Percentiles rank a stretch among this genome's conserved stretches.
These are phyloP conservation scores for Camarhynchus parvulus DNA, from an alignment of 2,113 vertebrate genomes.

Conservation along the genomic window DNA sequence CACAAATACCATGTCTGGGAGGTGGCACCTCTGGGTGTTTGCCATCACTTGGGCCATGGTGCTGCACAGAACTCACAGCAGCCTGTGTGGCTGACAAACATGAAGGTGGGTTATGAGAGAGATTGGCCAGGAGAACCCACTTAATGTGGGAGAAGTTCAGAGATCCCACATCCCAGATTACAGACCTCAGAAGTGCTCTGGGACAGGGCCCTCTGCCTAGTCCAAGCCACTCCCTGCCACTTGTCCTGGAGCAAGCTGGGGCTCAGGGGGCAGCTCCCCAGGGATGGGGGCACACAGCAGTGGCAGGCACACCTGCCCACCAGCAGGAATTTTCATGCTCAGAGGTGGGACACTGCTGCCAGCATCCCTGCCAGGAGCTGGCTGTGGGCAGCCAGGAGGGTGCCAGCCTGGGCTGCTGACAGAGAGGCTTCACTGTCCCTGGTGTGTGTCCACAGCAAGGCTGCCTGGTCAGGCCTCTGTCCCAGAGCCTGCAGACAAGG, in stretches of 20 bases:
- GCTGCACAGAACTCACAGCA: neutral
- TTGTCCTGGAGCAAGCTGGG: neutral
- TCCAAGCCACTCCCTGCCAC: neutral
- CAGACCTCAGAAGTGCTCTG: neutral
- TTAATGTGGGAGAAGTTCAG: neutral
- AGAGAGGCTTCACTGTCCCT: fast-evolving
- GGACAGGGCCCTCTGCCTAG: neutral
- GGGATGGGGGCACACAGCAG: neutral
- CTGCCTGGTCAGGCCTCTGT: neutral
- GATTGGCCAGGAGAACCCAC: neutral
- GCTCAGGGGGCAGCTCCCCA: neutral
- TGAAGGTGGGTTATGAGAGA: neutral
- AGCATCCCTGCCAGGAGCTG: neutral
- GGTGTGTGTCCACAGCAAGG: fast-evolving
- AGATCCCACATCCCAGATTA: fast-evolving
- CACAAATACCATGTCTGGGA: fast-evolving
- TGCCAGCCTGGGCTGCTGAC: neutral
- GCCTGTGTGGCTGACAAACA: neutral
- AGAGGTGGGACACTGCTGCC: fast-evolving
- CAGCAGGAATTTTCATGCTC: neutral
- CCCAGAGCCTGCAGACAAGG: neutral
- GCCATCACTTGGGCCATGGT: fast-evolving
- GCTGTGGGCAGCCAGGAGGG: neutral
- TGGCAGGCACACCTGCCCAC: neutral
- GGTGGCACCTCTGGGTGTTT: neutral